These are phyloP conservation scores for Lumbricus terrestris DNA, from an alignment of 2,888 invertebrate genomes.

Conservation along the genomic window DNA sequence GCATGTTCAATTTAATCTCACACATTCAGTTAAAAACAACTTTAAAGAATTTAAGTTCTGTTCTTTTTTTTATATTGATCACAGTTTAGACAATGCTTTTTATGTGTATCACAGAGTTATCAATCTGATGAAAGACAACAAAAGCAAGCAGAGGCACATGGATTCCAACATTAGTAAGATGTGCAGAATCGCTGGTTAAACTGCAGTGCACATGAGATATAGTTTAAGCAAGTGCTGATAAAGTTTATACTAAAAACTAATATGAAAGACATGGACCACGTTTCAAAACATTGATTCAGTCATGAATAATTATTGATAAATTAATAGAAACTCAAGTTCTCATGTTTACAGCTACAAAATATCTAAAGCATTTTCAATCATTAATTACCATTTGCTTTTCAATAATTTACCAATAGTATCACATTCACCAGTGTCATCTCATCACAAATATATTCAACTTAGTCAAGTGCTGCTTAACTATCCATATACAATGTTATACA, in stretches of 20 bases:
- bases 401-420: background rate
- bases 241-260: background rate
- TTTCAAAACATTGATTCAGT: too few species aligned
- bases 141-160: background rate
- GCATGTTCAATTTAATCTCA: background rate
- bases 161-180: background rate
- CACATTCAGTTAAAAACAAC: background rate
- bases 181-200: background rate
- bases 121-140: background rate
- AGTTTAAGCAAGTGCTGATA: background rate
- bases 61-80: background rate
- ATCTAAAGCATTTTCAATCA: background rate
- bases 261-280: background rate
- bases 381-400: background rate
- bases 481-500: background rate
- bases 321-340: background rate
- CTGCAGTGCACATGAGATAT: background rate
- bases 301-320: background rate
- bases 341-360: background rate
- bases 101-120: background rate
- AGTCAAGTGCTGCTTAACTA: background rate
- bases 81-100: background rate
- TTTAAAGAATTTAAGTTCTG: background rate
- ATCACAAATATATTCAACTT: background rate
- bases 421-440: background rate